phyloP scores from a whole-genome alignment of 1,140 invertebrate genomes.

The Apis dorsata region DNA sequence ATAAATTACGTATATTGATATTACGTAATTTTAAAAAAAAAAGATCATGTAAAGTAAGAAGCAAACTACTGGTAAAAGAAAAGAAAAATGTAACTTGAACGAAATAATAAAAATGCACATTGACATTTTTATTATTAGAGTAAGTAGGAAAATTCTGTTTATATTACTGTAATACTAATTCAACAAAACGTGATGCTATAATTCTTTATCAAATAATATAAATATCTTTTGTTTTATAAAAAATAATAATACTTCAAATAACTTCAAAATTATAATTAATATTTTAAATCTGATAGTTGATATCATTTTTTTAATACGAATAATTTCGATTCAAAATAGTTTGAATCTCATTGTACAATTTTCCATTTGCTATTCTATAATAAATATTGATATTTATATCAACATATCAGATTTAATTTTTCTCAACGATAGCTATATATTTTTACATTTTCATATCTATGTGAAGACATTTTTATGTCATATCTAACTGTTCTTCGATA shows the following conservation, averaged over 20 bases:
- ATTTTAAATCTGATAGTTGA: neutral
- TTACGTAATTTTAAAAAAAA: neutral
- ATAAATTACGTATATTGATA: neutral
- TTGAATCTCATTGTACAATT: neutral
- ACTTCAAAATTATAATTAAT: neutral
- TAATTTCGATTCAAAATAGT: too few relatives aligned
- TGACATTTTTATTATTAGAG: neutral
- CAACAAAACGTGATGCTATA: too few relatives aligned
- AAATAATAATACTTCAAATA: neutral
- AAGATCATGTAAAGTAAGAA: neutral
- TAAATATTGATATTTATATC: neutral
- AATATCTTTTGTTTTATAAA: too few relatives aligned
- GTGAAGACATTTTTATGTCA: neutral
- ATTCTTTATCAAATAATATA: neutral
- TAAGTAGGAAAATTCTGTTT: neutral
- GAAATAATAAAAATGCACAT: neutral
- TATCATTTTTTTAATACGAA: neutral
- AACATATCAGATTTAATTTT: slow-evolving; percentile 6
- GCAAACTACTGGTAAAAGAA: neutral
- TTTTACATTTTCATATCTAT: neutral
- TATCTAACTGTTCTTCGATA: neutral
- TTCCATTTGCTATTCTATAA: neutral
- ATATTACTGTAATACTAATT: neutral
- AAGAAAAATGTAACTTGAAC: neutral
- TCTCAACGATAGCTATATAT: neutral